Conservation (phyloP, 1,140 invertebrate genomes). For the Parasteatoda tepidariorum region DNA sequence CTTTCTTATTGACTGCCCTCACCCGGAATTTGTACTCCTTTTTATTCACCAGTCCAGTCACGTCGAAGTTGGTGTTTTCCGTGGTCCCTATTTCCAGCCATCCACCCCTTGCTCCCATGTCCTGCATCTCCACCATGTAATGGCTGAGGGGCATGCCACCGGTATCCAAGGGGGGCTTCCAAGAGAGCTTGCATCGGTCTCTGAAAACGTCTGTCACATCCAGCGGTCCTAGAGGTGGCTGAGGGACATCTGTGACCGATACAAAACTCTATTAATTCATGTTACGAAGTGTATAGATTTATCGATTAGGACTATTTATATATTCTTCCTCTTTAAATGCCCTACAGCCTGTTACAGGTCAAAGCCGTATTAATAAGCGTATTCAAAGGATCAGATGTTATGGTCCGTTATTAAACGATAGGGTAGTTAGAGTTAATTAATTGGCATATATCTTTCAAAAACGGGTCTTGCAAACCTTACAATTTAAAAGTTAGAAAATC, state of each 20-base stretch:
- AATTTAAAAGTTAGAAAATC: too few species aligned
- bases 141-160: constrained; percentile 90
- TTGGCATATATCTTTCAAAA: too few species aligned
- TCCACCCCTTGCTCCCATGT: constrained; percentile 77
- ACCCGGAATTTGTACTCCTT: constrained; percentile 96
- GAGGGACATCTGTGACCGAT: constrained; percentile 80
- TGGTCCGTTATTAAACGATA: too few species aligned
- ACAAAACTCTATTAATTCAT: too few species aligned
- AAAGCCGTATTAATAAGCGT: too few species aligned
- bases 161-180: constrained; percentile 92
- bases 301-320: too few species aligned
- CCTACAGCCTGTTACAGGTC: too few species aligned
- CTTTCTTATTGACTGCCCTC: constrained; percentile 88
- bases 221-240: constrained; percentile 84
- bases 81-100: constrained; percentile 83
- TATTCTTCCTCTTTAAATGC: too few species aligned
- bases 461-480: too few species aligned
- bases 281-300: too few species aligned
- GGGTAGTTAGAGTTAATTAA: too few species aligned
- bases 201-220: constrained; percentile 93
- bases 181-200: constrained; percentile 89
- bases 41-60: constrained; percentile 86
- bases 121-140: constrained; percentile 95
- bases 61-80: constrained; percentile 81
- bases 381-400: too few species aligned